Conservation (phyloP, 2,888 invertebrate genomes). For the Flexamia atlantica region DNA sequence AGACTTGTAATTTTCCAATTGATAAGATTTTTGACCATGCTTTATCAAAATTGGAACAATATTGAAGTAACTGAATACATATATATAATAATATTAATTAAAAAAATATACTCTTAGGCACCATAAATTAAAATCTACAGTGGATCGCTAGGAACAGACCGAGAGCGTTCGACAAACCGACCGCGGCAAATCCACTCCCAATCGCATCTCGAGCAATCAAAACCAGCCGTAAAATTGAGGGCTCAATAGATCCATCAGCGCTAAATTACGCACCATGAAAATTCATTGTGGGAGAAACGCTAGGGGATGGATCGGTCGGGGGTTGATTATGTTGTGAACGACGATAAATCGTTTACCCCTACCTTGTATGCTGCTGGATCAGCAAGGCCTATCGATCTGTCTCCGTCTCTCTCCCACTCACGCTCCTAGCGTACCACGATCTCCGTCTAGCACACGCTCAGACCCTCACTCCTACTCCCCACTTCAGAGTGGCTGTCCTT, state of each 20-base stretch:
- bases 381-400: slow-evolving; percentile 54
- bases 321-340: slow-evolving; percentile 40
- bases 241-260: slow-evolving; percentile 40
- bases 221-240: slow-evolving; percentile 49
- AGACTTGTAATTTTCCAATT: no score
- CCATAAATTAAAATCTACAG: no score
- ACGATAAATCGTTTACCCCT: slow-evolving; percentile 52
- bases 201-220: slow-evolving; percentile 35
- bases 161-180: slow-evolving; percentile 26
- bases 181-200: not conserved
- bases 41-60: no score
- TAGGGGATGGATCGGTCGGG: slow-evolving; percentile 9
- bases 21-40: no score
- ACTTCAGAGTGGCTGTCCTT: slow-evolving; percentile 32
- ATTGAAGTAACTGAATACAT: no score
- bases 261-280: slow-evolving; percentile 40
- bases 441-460: not conserved
- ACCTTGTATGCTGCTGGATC: slow-evolving; percentile 42
- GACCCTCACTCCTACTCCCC: not conserved
- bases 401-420: slow-evolving; percentile 19
- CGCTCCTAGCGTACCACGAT: not conserved
- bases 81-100: no score
- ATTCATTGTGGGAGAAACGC: slow-evolving; percentile 23
- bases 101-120: no score
- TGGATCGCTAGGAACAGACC: not conserved